Evolutionary conservation across 1,140 invertebrate species (phyloP), one percentile per base, ranked within the genome.

Genomic region (Dreissena polymorpha): DNA sequence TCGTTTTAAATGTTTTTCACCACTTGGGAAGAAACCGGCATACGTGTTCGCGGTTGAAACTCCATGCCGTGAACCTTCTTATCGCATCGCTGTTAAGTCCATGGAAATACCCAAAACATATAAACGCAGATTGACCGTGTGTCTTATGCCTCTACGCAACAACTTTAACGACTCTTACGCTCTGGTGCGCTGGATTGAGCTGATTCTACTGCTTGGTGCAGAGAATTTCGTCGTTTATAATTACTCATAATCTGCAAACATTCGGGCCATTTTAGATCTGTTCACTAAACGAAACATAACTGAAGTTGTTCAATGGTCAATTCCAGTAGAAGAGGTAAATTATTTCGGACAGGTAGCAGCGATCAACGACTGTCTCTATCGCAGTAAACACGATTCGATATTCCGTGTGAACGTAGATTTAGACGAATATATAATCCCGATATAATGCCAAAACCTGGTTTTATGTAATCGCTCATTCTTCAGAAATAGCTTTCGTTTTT

Each of bases 201-300:
- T 99, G 71, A 97, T 99, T 90, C 94, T 95, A 10, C 92, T 99
- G 21, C 93, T 99, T 69, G 98, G 98, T 0, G 96, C 96, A 0
- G 95, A 95, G 29, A 97, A 97, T 91, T 97, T 99, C 90, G 97
- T 97, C 39, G 96, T 99, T 90, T 99, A 98, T 94, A 98, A 99
- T 91, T 95, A 98, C 90, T 97, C 97, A 0, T 93, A 98, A 29
- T 96, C 97, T 8, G 90, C 94, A 1, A 95, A 96, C 67, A 96
- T 97, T 0, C 86, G 86, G 23, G 91, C 90, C 55, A 94, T 97
- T 18, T 93, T 99, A 53, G 93, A 95, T 18, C 94, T 96, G 88
- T 98, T 98, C 89, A 93, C 94, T 3, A 60, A 86, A 18, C 87
- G 94, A 83, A 87, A 86, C 3, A 49, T 96, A 0, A 95, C 98